Percentiles rank a stretch among this genome's conserved stretches.
phyloP scores from a whole-genome alignment of 53 echinoderm and acorn worm species.

The Crossaster papposus region DNA sequence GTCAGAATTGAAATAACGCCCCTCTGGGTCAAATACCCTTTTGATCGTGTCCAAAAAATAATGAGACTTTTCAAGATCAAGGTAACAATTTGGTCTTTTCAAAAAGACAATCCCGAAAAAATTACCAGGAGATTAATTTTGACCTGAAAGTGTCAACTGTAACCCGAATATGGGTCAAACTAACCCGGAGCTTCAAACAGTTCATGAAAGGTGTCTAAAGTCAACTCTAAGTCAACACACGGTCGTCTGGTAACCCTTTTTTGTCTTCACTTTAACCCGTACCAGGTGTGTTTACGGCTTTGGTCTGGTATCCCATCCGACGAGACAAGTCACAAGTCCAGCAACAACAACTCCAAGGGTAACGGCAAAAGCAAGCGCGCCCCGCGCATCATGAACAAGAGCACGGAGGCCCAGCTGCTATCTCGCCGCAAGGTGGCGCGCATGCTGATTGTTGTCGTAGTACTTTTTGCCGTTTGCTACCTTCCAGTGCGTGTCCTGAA shows the following conservation, averaged over 20 bases:
- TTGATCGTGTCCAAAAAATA: too few species aligned
- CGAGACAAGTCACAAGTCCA: constrained; percentile 49
- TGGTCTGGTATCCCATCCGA: constrained; percentile 93
- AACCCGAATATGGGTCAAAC: too few species aligned
- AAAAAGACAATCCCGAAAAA: too few species aligned
- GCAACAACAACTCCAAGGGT: constrained; percentile 27
- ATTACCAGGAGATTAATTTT: too few species aligned
- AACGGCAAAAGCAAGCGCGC: constrained; percentile 17
- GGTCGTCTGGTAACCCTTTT: not conserved
- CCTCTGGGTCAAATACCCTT: too few species aligned
- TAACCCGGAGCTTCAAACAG: too few species aligned
- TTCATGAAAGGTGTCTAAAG: too few species aligned
- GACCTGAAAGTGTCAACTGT: too few species aligned
- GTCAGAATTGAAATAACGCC: too few species aligned
- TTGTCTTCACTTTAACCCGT: not conserved
- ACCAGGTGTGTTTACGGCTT: constrained; percentile 71
- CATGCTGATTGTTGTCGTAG: constrained; percentile 94
- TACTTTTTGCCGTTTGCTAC: constrained; percentile 86
- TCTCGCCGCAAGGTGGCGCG: constrained; percentile 92
- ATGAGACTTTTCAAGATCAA: too few species aligned
- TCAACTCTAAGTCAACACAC: not conserved
- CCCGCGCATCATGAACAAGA: constrained; percentile 61
- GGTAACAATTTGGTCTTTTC: too few species aligned
- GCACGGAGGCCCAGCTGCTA: constrained; percentile 80
- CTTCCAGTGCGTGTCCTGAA: constrained; percentile 85